phyloP scores from a whole-genome alignment of 2,888 invertebrate species.

The Helleia helle region DNA sequence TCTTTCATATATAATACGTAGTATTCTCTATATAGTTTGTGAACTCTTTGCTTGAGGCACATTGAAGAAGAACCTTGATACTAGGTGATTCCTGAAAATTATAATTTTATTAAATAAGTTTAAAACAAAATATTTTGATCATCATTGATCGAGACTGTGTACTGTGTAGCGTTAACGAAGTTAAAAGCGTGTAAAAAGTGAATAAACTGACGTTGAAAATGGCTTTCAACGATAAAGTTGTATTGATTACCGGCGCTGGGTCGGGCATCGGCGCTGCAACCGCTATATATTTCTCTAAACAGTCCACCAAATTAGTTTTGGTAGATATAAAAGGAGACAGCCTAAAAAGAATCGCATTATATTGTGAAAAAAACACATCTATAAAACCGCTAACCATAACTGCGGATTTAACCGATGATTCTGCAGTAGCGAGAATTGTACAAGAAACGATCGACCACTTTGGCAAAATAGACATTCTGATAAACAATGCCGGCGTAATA shows the following conservation, averaged over 20 bases:
- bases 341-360: conserved; percentile 48
- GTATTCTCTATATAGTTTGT: too few relatives aligned
- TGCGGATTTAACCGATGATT: conserved; percentile 80
- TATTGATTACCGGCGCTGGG: conserved; percentile 80
- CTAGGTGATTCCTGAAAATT: too few relatives aligned
- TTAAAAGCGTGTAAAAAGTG: too few relatives aligned
- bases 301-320: conserved; percentile 77
- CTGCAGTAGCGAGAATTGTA: conserved; percentile 77
- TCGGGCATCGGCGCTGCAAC: conserved; percentile 84
- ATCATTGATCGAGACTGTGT: too few relatives aligned
- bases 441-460: conserved; percentile 80
- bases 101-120: too few relatives aligned
- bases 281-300: conserved; percentile 78
- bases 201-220: conserved; percentile 30
- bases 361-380: conserved; percentile 71
- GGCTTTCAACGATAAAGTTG: conserved; percentile 76
- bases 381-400: conserved; percentile 70
- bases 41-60: too few relatives aligned
- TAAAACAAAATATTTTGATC: too few relatives aligned
- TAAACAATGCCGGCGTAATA: conserved; percentile 91
- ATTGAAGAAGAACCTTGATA: too few relatives aligned
- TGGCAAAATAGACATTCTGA: conserved; percentile 81
- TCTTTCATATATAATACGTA: too few relatives aligned
- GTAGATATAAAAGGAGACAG: conserved; percentile 68
- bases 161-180: too few relatives aligned